A percentile compares a stretch with the other conserved stretches of the same genome.
Conservation (phyloP, 2,888 invertebrate species). For the Stenichneumon culpator region DNA sequence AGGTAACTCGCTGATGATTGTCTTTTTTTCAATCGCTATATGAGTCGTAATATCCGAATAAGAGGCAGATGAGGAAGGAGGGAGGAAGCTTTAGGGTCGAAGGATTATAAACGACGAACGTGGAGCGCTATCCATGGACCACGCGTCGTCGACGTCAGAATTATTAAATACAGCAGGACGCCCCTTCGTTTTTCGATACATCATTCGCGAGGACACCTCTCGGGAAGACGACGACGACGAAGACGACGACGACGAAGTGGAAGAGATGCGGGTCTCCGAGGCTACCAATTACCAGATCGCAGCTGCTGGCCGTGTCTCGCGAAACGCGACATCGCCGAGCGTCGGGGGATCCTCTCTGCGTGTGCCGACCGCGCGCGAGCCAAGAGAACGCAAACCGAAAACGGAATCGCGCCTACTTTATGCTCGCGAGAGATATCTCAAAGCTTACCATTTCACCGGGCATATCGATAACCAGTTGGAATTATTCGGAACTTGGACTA, state of each 20-base stretch:
- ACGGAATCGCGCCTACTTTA: constrained; percentile 36
- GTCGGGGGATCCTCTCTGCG: constrained; percentile 43
- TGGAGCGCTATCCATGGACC: constrained; percentile 14
- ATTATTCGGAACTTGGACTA: constrained; percentile 49
- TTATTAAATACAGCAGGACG: constrained; percentile 63
- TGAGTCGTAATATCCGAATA: constrained; percentile 11
- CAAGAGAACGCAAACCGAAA: constrained; percentile 46
- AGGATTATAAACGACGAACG: constrained; percentile 32
- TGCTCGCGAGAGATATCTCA: constrained; percentile 34
- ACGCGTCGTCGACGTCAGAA: constrained; percentile 59
- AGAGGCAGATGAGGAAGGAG: background rate
- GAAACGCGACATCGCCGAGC: constrained; percentile 54
- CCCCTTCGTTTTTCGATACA: constrained; percentile 71
- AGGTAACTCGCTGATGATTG: background rate
- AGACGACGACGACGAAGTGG: constrained; percentile 53
- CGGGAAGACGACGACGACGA: constrained; percentile 50
- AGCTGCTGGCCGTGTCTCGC: constrained; percentile 69
- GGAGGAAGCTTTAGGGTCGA: background rate
- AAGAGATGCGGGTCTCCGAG: constrained; percentile 80
- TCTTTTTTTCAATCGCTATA: constrained; percentile 8
- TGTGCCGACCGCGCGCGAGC: constrained; percentile 55
- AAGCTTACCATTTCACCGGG: constrained; percentile 11
- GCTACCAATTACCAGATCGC: constrained; percentile 80
- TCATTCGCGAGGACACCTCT: constrained; percentile 77
- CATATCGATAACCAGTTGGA: constrained; percentile 50